A percentile compares a stretch with the other conserved stretches of the same genome.
Evolutionary conservation across 1,140 invertebrate species (phyloP).

Genomic region (Caenorhabditis briggsae): DNA sequence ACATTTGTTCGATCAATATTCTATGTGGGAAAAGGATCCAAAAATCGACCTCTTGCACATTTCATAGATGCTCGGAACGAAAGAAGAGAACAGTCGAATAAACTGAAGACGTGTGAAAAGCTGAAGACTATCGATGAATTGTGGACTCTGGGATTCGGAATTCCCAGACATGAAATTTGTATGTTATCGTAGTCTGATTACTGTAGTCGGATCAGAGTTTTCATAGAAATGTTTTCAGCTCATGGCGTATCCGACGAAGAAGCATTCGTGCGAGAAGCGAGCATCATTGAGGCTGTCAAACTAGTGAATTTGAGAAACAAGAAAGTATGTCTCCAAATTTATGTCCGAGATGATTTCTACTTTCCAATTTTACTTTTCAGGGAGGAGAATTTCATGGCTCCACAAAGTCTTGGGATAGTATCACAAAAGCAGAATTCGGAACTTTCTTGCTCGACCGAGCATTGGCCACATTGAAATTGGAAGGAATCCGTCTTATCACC

Average conservation of each 20-base stretch:
- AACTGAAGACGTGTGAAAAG: constrained; percentile 25
- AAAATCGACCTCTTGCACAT: constrained; percentile 19
- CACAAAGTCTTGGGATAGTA: not conserved
- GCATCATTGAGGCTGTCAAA: constrained; percentile 21
- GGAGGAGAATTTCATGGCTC: constrained; percentile 29
- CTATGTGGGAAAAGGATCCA: constrained; percentile 19
- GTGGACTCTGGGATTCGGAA: constrained; percentile 42
- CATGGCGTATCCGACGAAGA: constrained; percentile 35
- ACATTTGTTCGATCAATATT: constrained; percentile 10
- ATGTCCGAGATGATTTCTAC: not conserved
- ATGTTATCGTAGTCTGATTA: not conserved
- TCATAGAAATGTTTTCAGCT: not conserved
- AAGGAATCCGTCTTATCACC: constrained; percentile 22
- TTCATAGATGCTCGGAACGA: constrained; percentile 27
- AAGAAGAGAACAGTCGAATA: not conserved
- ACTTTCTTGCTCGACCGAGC: constrained; percentile 13
- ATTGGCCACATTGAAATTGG: not conserved
- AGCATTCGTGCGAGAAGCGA: constrained; percentile 25
- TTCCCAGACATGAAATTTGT: constrained; percentile 38
- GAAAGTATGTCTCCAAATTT: not conserved
- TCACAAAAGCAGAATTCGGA: constrained; percentile 11
- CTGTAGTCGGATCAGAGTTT: not conserved
- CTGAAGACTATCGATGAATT: constrained; percentile 20
- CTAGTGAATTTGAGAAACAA: constrained; percentile 14
- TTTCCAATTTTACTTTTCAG: not conserved